Evolutionary conservation across 2,888 invertebrate species (phyloP).

Genomic region (Xanthia togata): DNA sequence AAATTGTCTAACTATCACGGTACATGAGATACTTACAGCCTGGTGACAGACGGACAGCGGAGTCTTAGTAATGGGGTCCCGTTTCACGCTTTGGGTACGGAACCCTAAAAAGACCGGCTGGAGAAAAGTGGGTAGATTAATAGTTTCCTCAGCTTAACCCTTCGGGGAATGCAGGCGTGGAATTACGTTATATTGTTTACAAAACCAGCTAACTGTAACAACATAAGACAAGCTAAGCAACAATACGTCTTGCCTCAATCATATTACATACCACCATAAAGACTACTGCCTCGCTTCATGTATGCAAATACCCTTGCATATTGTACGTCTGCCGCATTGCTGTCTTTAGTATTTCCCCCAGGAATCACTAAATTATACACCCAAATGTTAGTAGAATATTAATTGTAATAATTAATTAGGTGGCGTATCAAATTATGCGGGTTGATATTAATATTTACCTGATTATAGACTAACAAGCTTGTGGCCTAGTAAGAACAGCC

Average conservation of each 20-base stretch:
- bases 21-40: too few species aligned
- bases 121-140: too few species aligned
- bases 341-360: slow-evolving; percentile 70
- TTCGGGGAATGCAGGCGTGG: too few species aligned
- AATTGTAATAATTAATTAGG: slow-evolving; percentile 59
- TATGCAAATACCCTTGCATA: slow-evolving; percentile 81
- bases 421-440: slow-evolving; percentile 28
- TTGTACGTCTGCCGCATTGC: slow-evolving; percentile 77
- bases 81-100: too few species aligned
- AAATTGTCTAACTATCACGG: too few species aligned
- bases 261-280: slow-evolving; percentile 74
- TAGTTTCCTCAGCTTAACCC: neutral
- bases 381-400: slow-evolving; percentile 55
- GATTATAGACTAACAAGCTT: neutral
- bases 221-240: slow-evolving; percentile 1
- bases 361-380: slow-evolving; percentile 57
- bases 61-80: too few species aligned
- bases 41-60: too few species aligned
- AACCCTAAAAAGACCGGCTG: too few species aligned
- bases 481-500: too few species aligned
- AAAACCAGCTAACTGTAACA: slow-evolving; percentile 4
- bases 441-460: slow-evolving; percentile 7
- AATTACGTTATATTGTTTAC: neutral
- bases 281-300: slow-evolving; percentile 66
- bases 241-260: slow-evolving; percentile 68